Evolutionary conservation across 2,113 vertebrate species (phyloP).

Genomic region (Dasyurus viverrinus): DNA sequence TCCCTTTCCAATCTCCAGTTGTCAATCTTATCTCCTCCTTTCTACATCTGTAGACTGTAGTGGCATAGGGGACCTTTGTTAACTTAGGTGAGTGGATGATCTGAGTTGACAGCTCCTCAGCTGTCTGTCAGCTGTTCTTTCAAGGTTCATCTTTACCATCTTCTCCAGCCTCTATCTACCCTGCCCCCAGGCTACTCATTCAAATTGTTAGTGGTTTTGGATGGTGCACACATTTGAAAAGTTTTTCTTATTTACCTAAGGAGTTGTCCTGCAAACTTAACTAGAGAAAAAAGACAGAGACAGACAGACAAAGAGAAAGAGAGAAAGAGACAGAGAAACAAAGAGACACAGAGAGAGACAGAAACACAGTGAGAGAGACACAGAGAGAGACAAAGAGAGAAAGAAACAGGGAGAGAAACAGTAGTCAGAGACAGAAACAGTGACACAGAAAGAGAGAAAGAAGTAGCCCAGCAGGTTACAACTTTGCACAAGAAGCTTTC

Average conservation of each 20-base stretch:
- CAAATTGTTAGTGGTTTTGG: neutral
- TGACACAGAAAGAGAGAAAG: too few species aligned
- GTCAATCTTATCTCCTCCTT: neutral
- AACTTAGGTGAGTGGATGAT: neutral
- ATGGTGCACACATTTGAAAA: neutral
- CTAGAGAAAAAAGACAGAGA: too few species aligned
- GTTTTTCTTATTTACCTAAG: constrained; percentile 47
- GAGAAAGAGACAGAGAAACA: too few species aligned
- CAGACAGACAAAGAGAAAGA: too few species aligned
- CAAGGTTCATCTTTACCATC: neutral
- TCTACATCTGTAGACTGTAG: too few species aligned
- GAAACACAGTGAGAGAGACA: too few species aligned
- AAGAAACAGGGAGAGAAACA: too few species aligned
- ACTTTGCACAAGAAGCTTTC: neutral
- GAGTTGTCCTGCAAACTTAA: neutral
- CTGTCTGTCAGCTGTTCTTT: neutral
- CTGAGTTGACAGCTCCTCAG: neutral
- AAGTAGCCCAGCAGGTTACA: neutral
- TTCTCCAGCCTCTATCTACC: neutral
- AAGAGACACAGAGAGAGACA: too few species aligned
- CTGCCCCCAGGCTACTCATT: neutral
- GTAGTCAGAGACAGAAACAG: too few species aligned
- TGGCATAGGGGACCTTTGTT: neutral
- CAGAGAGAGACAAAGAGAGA: too few species aligned
- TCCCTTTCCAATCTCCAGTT: neutral